These are phyloP conservation scores for Calcarius lapponicus DNA, from an alignment of 2,797 vertebrate species.

Conservation along the genomic window DNA sequence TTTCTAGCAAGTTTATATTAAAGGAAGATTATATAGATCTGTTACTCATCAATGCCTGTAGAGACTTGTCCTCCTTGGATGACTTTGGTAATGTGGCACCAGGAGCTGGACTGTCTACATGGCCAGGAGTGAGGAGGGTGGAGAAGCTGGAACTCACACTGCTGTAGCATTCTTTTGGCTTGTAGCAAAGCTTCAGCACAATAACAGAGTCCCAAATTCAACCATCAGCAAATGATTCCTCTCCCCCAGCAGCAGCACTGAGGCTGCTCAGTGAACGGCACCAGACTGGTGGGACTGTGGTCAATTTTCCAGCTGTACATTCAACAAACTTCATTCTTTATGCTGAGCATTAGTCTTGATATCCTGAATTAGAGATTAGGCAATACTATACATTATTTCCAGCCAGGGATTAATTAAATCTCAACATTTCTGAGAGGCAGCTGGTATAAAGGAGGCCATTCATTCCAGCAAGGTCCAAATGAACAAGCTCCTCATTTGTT, in stretches of 20 bases:
- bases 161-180: neutral
- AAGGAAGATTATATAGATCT: conserved; percentile 30
- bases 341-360: conserved; percentile 1
- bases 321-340: neutral
- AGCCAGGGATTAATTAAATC: conserved; percentile 53
- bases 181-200: neutral
- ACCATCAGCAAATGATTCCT: neutral
- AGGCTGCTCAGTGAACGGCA: rapidly evolving
- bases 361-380: conserved; percentile 17
- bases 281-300: rapidly evolving
- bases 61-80: neutral
- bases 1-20: conserved; percentile 27
- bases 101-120: neutral
- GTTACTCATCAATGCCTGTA: conserved; percentile 46
- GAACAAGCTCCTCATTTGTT: conserved; percentile 6
- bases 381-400: conserved; percentile 24
- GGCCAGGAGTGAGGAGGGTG: neutral
- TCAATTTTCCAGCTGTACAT: neutral
- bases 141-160: neutral
- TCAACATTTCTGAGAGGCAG: neutral
- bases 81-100: neutral
- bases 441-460: conserved; percentile 19
- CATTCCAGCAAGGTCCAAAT: neutral
- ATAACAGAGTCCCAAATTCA: neutral
- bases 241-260: neutral